Conservation (phyloP, 2,113 vertebrate genomes). For the Orthonyx spaldingii region DNA sequence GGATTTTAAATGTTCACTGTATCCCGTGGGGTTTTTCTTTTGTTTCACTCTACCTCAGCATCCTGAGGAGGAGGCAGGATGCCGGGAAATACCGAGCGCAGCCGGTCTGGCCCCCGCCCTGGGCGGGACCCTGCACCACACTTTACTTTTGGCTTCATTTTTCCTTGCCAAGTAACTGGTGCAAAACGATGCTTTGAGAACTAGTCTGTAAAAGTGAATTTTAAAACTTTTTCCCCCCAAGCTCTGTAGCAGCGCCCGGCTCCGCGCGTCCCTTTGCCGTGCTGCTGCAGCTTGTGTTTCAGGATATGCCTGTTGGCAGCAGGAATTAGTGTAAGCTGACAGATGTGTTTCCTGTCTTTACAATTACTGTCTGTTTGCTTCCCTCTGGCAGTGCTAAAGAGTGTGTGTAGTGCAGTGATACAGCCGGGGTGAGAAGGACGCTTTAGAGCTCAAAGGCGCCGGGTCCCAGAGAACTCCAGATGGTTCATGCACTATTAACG, state of each 20-base stretch:
- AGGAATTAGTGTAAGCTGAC: slow-evolving; percentile 46
- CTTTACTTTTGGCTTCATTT: not conserved
- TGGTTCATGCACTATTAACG: not conserved
- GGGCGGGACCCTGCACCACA: not conserved
- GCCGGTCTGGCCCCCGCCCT: not conserved
- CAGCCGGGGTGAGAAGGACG: slow-evolving; percentile 48
- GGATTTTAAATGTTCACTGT: not conserved
- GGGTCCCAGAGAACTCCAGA: slow-evolving; percentile 21
- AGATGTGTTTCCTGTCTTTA: slow-evolving; percentile 58
- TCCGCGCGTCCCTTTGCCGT: not conserved
- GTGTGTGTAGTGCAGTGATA: not conserved
- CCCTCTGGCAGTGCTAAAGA: slow-evolving; percentile 55
- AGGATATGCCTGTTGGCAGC: slow-evolving; percentile 59
- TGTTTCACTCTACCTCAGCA: not conserved
- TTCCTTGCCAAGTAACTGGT: not conserved
- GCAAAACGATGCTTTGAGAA: not conserved
- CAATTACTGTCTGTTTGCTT: slow-evolving; percentile 56
- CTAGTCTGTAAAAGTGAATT: not conserved
- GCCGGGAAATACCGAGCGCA: not conserved
- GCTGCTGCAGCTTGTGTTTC: not conserved
- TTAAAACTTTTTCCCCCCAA: not conserved
- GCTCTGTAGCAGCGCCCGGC: not conserved
- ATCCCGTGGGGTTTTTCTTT: not conserved
- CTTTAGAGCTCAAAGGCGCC: slow-evolving; percentile 38
- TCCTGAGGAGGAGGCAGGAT: not conserved